Conservation (phyloP, 2,113 vertebrate genomes). For the Etheostoma spectabile region DNA sequence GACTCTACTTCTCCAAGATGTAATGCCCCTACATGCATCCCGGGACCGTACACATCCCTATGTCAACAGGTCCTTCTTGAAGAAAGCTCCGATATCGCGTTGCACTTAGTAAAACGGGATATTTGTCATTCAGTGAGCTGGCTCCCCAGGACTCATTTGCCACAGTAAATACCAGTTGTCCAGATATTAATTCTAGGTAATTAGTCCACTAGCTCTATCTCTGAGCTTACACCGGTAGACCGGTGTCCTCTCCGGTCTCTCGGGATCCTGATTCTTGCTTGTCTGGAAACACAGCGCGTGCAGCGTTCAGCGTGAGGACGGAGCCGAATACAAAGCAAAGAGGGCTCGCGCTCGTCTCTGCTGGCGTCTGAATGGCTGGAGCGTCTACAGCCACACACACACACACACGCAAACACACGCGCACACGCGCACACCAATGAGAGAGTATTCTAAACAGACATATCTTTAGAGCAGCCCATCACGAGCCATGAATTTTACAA, state of each 20-base stretch:
- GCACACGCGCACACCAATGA: background rate
- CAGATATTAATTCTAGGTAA: too few species aligned
- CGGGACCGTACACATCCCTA: background rate
- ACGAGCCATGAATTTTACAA: background rate
- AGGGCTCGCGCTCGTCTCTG: conserved; percentile 52
- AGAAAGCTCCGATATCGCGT: background rate
- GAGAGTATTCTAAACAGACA: too few species aligned
- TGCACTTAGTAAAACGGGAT: background rate
- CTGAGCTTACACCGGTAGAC: background rate
- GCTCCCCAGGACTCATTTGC: background rate
- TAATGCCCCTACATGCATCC: background rate
- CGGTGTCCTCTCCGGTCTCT: background rate
- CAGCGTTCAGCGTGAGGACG: background rate
- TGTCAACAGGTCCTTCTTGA: background rate
- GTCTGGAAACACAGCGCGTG: background rate
- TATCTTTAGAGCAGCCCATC: background rate
- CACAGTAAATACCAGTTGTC: background rate
- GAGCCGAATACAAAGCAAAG: conserved; percentile 4
- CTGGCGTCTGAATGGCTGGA: conserved; percentile 64
- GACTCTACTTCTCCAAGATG: background rate
- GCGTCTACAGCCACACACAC: background rate
- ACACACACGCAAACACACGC: too few species aligned
- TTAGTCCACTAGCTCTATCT: background rate
- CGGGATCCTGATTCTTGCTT: background rate
- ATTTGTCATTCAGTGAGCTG: background rate